phyloP scores from a whole-genome alignment of 1,140 invertebrate species.

The Thalassaphorura encarpata region DNA sequence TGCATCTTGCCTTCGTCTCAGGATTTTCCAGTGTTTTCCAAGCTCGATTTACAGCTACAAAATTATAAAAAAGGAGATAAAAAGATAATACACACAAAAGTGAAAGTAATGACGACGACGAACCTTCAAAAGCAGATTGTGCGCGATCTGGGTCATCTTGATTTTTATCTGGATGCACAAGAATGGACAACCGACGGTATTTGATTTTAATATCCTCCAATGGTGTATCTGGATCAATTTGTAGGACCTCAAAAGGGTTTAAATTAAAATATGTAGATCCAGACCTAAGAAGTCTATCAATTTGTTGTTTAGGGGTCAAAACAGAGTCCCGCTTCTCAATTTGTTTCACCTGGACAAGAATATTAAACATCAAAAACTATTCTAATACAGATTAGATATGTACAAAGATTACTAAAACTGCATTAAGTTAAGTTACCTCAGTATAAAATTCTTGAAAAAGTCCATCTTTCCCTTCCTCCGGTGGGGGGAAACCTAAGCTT shows the following conservation, averaged over 20 bases:
- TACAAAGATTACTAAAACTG: no score
- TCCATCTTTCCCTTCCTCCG: no score
- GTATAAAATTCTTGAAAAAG: no score
- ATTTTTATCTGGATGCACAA: constrained; percentile 99
- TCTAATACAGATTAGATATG: no score
- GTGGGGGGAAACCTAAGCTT: no score
- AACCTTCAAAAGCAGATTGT: constrained; percentile 82
- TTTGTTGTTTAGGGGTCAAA: constrained; percentile 88
- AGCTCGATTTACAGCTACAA: constrained; percentile 86
- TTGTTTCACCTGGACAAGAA: constrained; percentile 95
- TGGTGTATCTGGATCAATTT: constrained; percentile 79
- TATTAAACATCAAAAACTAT: no score
- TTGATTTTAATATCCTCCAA: constrained; percentile 93
- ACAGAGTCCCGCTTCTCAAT: constrained; percentile 86
- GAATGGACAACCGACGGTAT: constrained; percentile 89
- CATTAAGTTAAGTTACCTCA: no score
- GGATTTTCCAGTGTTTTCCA: constrained; percentile 96
- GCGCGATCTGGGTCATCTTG: constrained; percentile 89
- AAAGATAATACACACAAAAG: no score
- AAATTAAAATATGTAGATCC: constrained; percentile 94
- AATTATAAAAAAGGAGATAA: constrained; percentile 45
- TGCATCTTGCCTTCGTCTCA: constrained; percentile 81
- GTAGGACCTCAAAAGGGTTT: constrained; percentile 91
- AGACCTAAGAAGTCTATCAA: constrained; percentile 78
- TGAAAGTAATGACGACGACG: constrained; percentile 20